Evolutionary conservation across 1,140 invertebrate genomes (phyloP).

Genomic region (Drosophila carrolli): DNA sequence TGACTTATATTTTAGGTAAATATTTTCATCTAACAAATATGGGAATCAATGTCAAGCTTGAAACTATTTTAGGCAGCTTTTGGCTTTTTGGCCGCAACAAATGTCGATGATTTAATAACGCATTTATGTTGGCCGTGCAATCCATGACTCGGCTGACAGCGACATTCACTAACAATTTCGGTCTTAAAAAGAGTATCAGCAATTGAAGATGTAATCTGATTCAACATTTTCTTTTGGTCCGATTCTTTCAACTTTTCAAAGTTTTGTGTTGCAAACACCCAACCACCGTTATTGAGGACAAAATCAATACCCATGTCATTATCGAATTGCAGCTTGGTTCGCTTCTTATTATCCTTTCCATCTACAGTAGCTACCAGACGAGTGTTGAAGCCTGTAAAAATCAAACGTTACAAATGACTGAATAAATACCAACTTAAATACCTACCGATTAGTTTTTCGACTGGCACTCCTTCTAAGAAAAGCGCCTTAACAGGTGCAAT

Average conservation of each 20-base stretch:
- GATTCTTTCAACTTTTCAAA: slow-evolving; percentile 66
- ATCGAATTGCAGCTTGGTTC: slow-evolving; percentile 85
- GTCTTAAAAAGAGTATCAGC: slow-evolving; percentile 80
- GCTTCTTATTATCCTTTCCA: slow-evolving; percentile 87
- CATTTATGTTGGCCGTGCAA: slow-evolving; percentile 74
- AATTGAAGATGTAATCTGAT: slow-evolving; percentile 62
- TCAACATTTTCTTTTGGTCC: slow-evolving; percentile 70
- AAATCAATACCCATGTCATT: slow-evolving; percentile 86
- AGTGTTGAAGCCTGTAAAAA: slow-evolving; percentile 82
- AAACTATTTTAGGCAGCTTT: slow-evolving; percentile 48
- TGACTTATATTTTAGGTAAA: background rate
- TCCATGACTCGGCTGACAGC: slow-evolving; percentile 58
- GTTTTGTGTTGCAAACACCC: slow-evolving; percentile 77
- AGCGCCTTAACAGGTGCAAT: slow-evolving; percentile 76
- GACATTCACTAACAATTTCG: slow-evolving; percentile 73
- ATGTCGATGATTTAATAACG: slow-evolving; percentile 67
- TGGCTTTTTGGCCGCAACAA: slow-evolving; percentile 71
- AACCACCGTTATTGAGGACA: slow-evolving; percentile 73
- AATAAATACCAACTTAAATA: background rate
- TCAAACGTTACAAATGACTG: background rate
- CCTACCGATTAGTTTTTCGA: slow-evolving; percentile 77
- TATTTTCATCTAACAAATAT: background rate
- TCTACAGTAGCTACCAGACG: slow-evolving; percentile 86
- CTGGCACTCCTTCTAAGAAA: slow-evolving; percentile 60
- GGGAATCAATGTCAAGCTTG: background rate